phyloP scores from a whole-genome alignment of 2,797 vertebrate genomes.

The Brotogeris chrysoptera region DNA sequence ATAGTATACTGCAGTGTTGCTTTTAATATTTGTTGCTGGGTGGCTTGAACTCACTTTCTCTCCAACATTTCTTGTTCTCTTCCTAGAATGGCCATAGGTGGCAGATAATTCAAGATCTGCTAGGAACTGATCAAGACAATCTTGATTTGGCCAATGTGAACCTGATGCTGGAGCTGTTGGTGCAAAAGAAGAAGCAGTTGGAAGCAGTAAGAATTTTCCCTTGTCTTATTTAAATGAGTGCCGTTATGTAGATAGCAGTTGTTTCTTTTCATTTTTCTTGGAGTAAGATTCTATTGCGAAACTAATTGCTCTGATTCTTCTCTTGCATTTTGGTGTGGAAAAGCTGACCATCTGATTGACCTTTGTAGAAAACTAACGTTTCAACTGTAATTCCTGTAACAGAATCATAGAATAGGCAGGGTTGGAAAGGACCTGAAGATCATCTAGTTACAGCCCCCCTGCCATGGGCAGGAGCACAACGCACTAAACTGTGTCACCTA shows the following conservation, averaged over 20 bases:
- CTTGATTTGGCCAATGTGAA: constrained; percentile 97
- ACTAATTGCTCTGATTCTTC: neutral
- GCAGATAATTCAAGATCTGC: constrained; percentile 95
- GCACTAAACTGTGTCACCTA: neutral
- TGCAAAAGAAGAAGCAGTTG: constrained; percentile 97
- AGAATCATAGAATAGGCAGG: neutral
- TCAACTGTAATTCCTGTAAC: neutral
- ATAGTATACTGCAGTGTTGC: neutral
- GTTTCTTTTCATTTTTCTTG: neutral
- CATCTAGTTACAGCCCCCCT: neutral
- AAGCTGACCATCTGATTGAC: neutral
- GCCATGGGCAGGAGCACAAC: neutral
- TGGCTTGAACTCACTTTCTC: neutral
- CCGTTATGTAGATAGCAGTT: neutral
- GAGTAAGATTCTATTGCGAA: neutral
- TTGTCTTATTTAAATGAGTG: neutral
- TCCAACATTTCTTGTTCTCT: neutral
- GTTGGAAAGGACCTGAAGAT: neutral
- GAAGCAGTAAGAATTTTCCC: constrained; percentile 86
- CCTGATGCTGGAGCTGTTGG: constrained; percentile 93
- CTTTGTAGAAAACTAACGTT: neutral
- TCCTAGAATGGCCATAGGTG: constrained; percentile 93
- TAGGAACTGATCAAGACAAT: constrained; percentile 95
- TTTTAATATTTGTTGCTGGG: neutral
- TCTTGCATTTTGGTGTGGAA: neutral